Evolutionary conservation across 2,113 vertebrate genomes (phyloP).

Genomic region (Mesocricetus auratus): DNA sequence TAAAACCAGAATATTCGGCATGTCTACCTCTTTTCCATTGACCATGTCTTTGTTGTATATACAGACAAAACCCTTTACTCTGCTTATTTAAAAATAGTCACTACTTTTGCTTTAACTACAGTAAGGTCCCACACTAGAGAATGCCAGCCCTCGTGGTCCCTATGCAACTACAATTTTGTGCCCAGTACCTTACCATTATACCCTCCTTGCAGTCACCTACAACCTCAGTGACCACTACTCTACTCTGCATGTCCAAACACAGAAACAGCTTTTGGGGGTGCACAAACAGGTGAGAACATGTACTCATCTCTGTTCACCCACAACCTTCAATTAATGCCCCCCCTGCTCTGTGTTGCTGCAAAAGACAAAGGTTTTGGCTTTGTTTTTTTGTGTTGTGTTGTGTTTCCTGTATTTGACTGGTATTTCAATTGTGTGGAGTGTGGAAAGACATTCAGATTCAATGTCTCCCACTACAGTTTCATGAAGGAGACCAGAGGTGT

Average conservation of each 20-base stretch:
- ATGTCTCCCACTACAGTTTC: not conserved
- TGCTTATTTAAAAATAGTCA: not conserved
- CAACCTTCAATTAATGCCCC: not conserved
- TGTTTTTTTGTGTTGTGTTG: not conserved
- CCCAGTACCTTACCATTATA: not conserved
- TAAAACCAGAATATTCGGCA: not conserved
- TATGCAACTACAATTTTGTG: not conserved
- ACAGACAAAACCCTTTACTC: not conserved
- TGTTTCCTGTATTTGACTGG: not conserved
- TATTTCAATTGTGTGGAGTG: not conserved
- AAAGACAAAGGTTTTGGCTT: not conserved
- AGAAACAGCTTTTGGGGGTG: not conserved
- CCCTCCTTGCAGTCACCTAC: not conserved
- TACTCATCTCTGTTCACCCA: not conserved
- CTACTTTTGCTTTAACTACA: not conserved
- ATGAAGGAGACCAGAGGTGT: not conserved
- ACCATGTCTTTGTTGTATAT: not conserved
- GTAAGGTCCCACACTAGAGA: not conserved
- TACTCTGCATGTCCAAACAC: not conserved
- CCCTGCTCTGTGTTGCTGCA: not conserved
- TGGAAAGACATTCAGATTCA: not conserved
- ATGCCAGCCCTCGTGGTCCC: too few relatives aligned
- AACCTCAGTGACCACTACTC: not conserved
- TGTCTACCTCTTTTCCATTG: not conserved
- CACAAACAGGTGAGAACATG: not conserved